Percentiles rank a stretch among this genome's conserved stretches.
Conservation (phyloP, 2,113 vertebrate genomes). For the Entosphenus tridentatus region DNA sequence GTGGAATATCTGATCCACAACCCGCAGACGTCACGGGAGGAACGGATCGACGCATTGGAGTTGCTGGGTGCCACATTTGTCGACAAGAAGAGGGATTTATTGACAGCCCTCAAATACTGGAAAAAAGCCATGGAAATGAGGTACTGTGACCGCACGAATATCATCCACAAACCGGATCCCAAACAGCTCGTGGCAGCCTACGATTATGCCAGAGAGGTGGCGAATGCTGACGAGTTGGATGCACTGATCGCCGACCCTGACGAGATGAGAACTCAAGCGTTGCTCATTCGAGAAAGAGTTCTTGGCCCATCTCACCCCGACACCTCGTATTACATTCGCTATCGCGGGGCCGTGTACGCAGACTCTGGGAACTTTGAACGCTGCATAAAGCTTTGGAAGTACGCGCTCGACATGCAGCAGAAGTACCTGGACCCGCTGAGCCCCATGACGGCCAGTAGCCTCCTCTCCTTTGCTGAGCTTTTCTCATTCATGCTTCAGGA, state of each 20-base stretch:
- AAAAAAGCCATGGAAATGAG: conserved; percentile 64
- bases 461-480: conserved; percentile 77
- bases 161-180: conserved; percentile 41
- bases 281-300: conserved; percentile 64
- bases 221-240: conserved; percentile 48
- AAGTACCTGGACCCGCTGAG: conserved; percentile 72
- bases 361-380: conserved; percentile 77
- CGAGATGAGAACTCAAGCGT: conserved; percentile 78
- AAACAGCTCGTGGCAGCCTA: conserved; percentile 51
- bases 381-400: conserved; percentile 80
- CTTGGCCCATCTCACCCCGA: conserved; percentile 74
- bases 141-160: conserved; percentile 27
- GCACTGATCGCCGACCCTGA: conserved; percentile 67
- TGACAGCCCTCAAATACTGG: conserved; percentile 70
- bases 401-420: conserved; percentile 83
- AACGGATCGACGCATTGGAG: conserved; percentile 51
- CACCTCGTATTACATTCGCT: conserved; percentile 86
- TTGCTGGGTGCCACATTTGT: conserved; percentile 71
- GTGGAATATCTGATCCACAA: conserved; percentile 74
- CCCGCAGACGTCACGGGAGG: conserved; percentile 51
- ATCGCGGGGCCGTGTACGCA: conserved; percentile 66
- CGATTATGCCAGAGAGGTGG: conserved; percentile 50
- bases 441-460: conserved; percentile 82
- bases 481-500: conserved; percentile 87
- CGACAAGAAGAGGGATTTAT: conserved; percentile 68